Conservation (phyloP, 2,113 vertebrate species). For the Perca fluviatilis region DNA sequence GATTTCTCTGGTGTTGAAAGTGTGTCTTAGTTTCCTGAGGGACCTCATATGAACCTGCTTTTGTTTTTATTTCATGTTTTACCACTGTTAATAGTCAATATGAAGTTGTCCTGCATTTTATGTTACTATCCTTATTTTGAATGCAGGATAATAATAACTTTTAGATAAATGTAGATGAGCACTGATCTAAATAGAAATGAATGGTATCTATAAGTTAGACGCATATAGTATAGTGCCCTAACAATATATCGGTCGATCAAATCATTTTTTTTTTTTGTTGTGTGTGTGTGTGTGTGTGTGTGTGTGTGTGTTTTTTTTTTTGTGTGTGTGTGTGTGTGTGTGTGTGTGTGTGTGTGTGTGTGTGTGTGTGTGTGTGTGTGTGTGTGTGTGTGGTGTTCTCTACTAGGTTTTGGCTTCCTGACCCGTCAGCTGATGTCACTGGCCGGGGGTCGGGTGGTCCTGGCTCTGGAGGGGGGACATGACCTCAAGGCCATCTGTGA, state of each 20-base stretch:
- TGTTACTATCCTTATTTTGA: neutral
- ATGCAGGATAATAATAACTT: neutral
- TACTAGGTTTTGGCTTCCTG: conserved; percentile 94
- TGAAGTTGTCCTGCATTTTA: no score
- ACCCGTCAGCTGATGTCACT: conserved; percentile 94
- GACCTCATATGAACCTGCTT: neutral
- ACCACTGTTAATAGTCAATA: neutral
- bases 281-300: conserved; percentile 21
- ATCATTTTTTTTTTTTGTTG: no score
- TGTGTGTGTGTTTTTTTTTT: conserved; percentile 29
- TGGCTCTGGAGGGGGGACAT: conserved; percentile 93
- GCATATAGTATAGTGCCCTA: no score
- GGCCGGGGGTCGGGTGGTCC: conserved; percentile 89
- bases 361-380: neutral
- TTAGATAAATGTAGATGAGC: neutral
- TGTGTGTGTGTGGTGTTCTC: conserved; percentile 17
- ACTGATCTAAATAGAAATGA: neutral
- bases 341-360: conserved; percentile 30
- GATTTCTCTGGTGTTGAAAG: neutral
- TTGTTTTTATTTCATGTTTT: neutral
- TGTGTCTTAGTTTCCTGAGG: neutral
- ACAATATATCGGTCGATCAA: no score
- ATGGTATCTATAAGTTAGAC: no score
- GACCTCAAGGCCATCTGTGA: conserved; percentile 94
- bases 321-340: conserved; percentile 25